Evolutionary conservation across 2,113 vertebrate genomes (phyloP), one percentile per base, ranked within the genome.

Genomic region (Pterophyllum scalare): DNA sequence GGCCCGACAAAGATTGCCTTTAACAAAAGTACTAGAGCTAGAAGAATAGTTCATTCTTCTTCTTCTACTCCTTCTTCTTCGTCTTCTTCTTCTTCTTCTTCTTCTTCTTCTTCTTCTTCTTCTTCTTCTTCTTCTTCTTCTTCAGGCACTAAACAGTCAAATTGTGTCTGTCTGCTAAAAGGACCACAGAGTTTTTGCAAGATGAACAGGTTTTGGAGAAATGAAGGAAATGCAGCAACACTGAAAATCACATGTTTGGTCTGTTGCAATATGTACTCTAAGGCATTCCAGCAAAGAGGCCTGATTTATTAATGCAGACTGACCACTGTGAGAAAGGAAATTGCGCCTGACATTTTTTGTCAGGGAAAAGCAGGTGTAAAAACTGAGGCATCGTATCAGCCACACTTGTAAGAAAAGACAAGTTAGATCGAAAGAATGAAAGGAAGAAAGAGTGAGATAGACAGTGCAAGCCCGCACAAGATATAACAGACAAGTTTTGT

Each of bases 271-370:
- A 67, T 86, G 77, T 83, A 83, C 52, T 65, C 70, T 57, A 26
- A 87, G 60, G 75, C 67, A 49, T 70, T 84, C 20, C 28, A 3
- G 61, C 67, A 75, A 83, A 83, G 22, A 62, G 57, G 59, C 6
- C 52, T 86, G 31, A 81, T 79, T 86, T 83, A 86, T 86, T 75
- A 81, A 64, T 56, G 15, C 81, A 61, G 64, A 61, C 78, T 35
- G 22, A 75, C 60, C 61, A 72, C 57, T 52, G 59, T 17, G 19
- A 80, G n/a, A 60, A 33, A 82, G 82, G 54, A 77, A 80, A 80
- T 43, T 83, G 46, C 59, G 56, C 80, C n/a, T 78, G 75, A 77
- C 40, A 82, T 56, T 62, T 54, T 76, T 60, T 57, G 31, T 82
- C n/a, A 58, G n/a, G 40, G 31, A 74, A 77, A 90, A 61, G 61